phyloP scores from a whole-genome alignment of 1,140 invertebrate species.

The Choristoneura fumiferana region DNA sequence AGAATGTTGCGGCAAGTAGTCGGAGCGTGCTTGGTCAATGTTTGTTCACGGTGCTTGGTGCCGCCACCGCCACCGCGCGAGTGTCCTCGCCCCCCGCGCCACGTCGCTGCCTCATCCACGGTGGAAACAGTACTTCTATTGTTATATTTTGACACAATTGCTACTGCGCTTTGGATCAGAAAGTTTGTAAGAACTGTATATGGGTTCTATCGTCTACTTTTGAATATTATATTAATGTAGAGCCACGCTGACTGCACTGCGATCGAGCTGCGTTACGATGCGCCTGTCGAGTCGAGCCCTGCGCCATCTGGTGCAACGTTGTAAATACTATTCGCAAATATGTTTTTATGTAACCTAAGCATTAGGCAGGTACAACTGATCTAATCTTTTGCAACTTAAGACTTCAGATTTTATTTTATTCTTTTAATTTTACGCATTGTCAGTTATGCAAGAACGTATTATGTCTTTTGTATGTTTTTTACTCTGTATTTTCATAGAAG shows the following conservation, averaged over 20 bases:
- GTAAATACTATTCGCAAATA: neutral
- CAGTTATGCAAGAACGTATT: no score
- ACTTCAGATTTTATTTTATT: no score
- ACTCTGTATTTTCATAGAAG: no score
- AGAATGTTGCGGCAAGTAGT: conserved; percentile 74
- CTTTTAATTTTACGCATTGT: no score
- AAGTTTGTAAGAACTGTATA: conserved; percentile 3
- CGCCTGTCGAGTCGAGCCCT: neutral
- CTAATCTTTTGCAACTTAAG: no score
- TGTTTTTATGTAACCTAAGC: neutral
- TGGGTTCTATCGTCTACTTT: neutral
- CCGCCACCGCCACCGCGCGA: conserved; percentile 45
- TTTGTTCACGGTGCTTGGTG: conserved; percentile 59
- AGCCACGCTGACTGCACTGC: conserved; percentile 7
- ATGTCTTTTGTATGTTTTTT: no score
- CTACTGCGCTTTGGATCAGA: neutral
- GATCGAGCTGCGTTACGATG: neutral
- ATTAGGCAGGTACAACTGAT: no score
- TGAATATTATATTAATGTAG: no score
- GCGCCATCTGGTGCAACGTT: conserved; percentile 40
- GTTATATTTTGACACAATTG: conserved; percentile 21
- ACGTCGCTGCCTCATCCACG: conserved; percentile 40
- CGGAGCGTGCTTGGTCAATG: conserved; percentile 67
- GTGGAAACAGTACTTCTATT: conserved; percentile 46
- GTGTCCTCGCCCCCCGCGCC: conserved; percentile 43